A percentile compares a stretch with the other conserved stretches of the same genome.
These are phyloP conservation scores for Glandiceps talaboti DNA, from an alignment of 53 echinoderm and acorn worm genomes.

Conservation along the genomic window DNA sequence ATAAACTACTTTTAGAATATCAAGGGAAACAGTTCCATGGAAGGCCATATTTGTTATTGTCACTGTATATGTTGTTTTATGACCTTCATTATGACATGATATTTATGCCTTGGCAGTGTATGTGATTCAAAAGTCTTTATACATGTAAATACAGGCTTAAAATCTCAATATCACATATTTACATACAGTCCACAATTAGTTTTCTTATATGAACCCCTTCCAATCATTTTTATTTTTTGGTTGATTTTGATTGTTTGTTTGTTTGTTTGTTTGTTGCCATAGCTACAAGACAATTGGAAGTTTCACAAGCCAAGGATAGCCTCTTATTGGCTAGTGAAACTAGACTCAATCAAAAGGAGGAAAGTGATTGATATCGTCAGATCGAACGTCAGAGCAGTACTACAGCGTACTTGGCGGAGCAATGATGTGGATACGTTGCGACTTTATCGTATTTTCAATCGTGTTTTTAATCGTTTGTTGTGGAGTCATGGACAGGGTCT, in stretches of 20 bases:
- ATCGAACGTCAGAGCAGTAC: slow-evolving; percentile 76
- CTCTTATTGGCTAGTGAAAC: slow-evolving; percentile 97
- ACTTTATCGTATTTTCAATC: slow-evolving; percentile 62
- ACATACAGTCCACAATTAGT: too few relatives aligned
- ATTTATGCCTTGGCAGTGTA: neutral
- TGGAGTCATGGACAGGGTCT: slow-evolving; percentile 96
- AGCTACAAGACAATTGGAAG: slow-evolving; percentile 95
- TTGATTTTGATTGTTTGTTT: too few relatives aligned
- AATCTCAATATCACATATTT: too few relatives aligned
- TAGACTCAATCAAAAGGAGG: slow-evolving; percentile 91
- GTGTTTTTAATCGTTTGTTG: slow-evolving; percentile 79
- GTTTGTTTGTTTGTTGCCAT: too few relatives aligned
- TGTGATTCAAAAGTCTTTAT: neutral
- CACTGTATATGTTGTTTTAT: too few relatives aligned
- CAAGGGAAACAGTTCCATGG: too few relatives aligned
- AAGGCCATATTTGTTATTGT: too few relatives aligned
- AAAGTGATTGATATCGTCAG: slow-evolving; percentile 94
- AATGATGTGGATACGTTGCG: slow-evolving; percentile 57
- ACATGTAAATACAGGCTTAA: too few relatives aligned
- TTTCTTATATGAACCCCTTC: too few relatives aligned
- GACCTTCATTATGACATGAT: too few relatives aligned
- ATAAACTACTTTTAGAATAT: neutral
- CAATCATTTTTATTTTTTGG: too few relatives aligned
- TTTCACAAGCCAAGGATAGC: slow-evolving; percentile 99
- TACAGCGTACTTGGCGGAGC: slow-evolving; percentile 65